phyloP scores from a whole-genome alignment of 2,888 invertebrate genomes.

The Neocrepidodera transversa region DNA sequence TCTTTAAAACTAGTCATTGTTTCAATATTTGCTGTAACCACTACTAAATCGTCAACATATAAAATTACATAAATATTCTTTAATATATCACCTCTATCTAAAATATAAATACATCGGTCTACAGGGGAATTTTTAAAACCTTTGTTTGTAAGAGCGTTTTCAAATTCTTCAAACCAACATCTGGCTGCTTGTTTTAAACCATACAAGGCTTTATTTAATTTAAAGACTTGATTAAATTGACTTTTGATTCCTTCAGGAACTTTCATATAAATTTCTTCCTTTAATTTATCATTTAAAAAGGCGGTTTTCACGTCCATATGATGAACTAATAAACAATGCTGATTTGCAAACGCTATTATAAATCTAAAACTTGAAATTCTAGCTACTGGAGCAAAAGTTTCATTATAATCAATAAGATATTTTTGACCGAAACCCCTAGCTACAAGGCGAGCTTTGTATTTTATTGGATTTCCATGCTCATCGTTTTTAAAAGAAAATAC shows the following conservation, averaged over 20 bases:
- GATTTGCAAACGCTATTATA: slow-evolving; percentile 14
- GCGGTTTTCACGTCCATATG: slow-evolving; percentile 39
- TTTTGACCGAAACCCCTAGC: slow-evolving; percentile 22
- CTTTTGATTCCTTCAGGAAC: slow-evolving; percentile 39
- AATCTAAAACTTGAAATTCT: slow-evolving; percentile 26
- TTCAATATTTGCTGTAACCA: slow-evolving; percentile 19
- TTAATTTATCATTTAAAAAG: slow-evolving; percentile 32
- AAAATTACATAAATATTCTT: slow-evolving; percentile 34
- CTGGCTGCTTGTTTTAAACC: slow-evolving; percentile 16
- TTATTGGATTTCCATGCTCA: too few relatives aligned
- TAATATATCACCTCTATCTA: slow-evolving; percentile 15
- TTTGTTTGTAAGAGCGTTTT: slow-evolving; percentile 1
- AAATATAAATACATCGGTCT: slow-evolving; percentile 39
- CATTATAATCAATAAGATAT: slow-evolving; percentile 34
- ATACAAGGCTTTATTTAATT: slow-evolving; percentile 16
- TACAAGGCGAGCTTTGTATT: too few relatives aligned
- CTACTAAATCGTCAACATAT: too few relatives aligned
- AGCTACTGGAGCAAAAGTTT: slow-evolving; percentile 36
- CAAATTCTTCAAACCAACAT: slow-evolving; percentile 15
- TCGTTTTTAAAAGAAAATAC: too few relatives aligned
- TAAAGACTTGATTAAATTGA: too few relatives aligned
- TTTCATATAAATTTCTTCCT: slow-evolving; percentile 42
- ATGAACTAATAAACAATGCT: slow-evolving; percentile 24
- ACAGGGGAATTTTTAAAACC: slow-evolving; percentile 43
- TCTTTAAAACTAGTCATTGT: slow-evolving; percentile 30